Conservation (phyloP, 2,888 invertebrate species). For the Arrhopalites spinosus region DNA sequence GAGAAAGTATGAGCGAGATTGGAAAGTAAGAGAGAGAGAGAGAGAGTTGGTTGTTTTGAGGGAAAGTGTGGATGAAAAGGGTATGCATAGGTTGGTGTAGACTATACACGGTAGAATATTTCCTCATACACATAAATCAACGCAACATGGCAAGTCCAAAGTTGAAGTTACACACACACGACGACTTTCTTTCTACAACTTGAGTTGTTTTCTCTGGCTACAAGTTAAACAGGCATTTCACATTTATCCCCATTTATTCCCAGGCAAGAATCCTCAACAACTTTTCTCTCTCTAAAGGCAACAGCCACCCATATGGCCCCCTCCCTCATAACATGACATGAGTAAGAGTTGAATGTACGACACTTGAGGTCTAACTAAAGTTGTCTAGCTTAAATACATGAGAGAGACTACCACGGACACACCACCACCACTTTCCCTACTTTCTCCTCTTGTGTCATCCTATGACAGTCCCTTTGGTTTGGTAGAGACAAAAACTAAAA, state of each 20-base stretch:
- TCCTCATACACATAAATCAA: constrained; percentile 20
- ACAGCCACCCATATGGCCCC: background rate
- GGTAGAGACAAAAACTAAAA: too few relatives aligned
- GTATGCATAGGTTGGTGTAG: too few relatives aligned
- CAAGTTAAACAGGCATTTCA: constrained; percentile 25
- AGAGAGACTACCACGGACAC: background rate
- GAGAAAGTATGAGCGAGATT: too few relatives aligned
- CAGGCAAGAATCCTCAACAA: background rate
- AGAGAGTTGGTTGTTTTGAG: too few relatives aligned
- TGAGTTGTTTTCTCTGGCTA: constrained; percentile 22
- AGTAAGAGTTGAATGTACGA: background rate
- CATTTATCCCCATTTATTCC: constrained; percentile 18
- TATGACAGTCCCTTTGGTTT: too few relatives aligned
- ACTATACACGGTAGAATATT: too few relatives aligned
- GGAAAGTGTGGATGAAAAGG: too few relatives aligned
- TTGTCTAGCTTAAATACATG: background rate
- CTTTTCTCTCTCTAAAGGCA: background rate
- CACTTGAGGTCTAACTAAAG: constrained; percentile 8
- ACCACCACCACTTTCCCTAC: too few relatives aligned
- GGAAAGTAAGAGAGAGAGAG: too few relatives aligned
- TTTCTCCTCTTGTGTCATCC: too few relatives aligned
- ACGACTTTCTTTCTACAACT: constrained; percentile 10
- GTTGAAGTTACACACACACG: constrained; percentile 22
- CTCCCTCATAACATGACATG: background rate
- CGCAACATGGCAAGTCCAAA: constrained; percentile 15